A percentile compares a stretch with the other conserved stretches of the same genome.
Evolutionary conservation across 2,888 invertebrate species (phyloP).

Genomic region (Tetropium fuscum): DNA sequence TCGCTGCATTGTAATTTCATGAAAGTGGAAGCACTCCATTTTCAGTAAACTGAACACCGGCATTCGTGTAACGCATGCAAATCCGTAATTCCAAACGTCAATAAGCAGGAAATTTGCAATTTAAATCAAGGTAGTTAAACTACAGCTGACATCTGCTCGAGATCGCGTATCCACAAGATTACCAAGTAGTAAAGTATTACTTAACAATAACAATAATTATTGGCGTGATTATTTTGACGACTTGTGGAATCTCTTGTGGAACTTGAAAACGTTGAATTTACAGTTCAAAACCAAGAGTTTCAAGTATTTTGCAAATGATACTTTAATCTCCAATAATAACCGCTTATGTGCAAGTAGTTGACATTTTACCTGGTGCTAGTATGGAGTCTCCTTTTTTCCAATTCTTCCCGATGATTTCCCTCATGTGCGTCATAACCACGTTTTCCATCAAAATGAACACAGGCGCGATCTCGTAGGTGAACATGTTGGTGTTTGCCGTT

Average conservation of each 20-base stretch:
- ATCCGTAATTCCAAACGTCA: constrained; percentile 21
- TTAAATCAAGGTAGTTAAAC: constrained; percentile 10
- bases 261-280: too few relatives aligned
- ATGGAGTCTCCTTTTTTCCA: constrained; percentile 87
- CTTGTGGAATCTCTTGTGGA: too few relatives aligned
- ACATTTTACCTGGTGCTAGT: constrained; percentile 86
- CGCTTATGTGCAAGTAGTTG: too few relatives aligned
- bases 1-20: too few relatives aligned
- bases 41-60: not conserved
- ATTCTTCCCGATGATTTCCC: constrained; percentile 89
- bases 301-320: too few relatives aligned
- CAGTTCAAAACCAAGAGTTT: too few relatives aligned
- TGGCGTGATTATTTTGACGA: too few relatives aligned
- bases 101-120: constrained; percentile 27
- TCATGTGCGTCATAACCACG: constrained; percentile 93
- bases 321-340: too few relatives aligned
- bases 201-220: too few relatives aligned
- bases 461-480: constrained; percentile 99
- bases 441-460: constrained; percentile 99
- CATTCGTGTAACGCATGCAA: not conserved
- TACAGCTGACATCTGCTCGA: constrained; percentile 15
- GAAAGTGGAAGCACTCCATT: too few relatives aligned
- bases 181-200: too few relatives aligned
- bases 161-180: constrained; percentile 7
- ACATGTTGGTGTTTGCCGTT: constrained; percentile 99